Base-by-base conservation (phyloP, 1,140 invertebrate species). In the Meloidogyne exigua region DNA sequence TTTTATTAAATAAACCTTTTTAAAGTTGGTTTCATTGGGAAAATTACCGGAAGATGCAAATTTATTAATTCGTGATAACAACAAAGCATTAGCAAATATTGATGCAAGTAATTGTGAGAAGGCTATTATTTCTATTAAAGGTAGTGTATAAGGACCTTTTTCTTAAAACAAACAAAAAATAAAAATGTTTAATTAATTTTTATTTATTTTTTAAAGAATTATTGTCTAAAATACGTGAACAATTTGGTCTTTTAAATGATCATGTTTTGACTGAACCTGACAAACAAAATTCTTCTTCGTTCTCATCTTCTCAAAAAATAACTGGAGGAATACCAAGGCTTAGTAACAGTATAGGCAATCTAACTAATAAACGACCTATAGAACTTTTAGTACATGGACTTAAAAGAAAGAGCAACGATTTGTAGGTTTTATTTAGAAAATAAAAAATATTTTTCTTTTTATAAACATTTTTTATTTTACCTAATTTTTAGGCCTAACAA, bases 41-140 rank as follows among this genome's bases (percentile, higher is more conserved):
- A 97, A 96, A 89, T 88, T 98, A 76, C 95, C 95, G 0, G 93
- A 94, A 85, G 93, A 92, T 73, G 96, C 98, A 88, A 82, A 99
- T 77, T 95, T 99, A 7, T 96, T 99, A 88, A 95, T 95, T n/a
- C 44, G 67, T 15, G 75, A 81, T n/a, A 62, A 84, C 25, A 32
- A 28, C 21, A 39, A 57, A 75, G 72, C 87, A 83, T 72, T 88
- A 18, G 71, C 36, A 7, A 68, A 68, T n/a, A 72, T 82, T 11
- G 81, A 82, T 57, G 74, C 82, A 5, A 68, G 71, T 13, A 81
- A 82, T 67, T 82, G 81, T 72, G 81, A 84, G 21, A 64, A 42
- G 2, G 81, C 81, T 12, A 15, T 73, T 42, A 7, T 13, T n/a
- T 84, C 81, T 21, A 73, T 49, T 23, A 73, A 73, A 65, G 57